Conservation (phyloP, 1,140 invertebrate species). For the Drosophila carrolli region DNA sequence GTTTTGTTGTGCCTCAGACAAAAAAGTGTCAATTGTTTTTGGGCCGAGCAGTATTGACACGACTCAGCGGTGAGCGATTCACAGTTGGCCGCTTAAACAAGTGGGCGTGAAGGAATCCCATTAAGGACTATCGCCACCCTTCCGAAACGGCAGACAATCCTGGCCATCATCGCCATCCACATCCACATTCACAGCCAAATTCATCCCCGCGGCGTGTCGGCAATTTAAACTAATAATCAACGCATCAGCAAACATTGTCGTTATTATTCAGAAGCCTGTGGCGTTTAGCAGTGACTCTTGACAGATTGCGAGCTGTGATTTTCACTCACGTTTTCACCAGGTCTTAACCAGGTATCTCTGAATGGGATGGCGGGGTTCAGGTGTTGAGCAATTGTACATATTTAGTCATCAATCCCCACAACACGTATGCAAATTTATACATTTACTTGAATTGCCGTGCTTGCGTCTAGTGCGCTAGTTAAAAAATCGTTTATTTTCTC, state of each 20-base stretch:
- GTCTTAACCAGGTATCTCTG: neutral
- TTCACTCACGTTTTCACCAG: conserved; percentile 3
- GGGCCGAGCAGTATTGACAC: conserved; percentile 50
- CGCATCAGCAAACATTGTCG: conserved; percentile 84
- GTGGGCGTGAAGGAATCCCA: conserved; percentile 83
- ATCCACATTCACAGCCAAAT: neutral
- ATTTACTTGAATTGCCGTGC: neutral
- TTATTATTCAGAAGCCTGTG: conserved; percentile 74
- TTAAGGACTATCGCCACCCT: conserved; percentile 56
- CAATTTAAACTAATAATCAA: conserved; percentile 84
- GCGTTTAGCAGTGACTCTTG: conserved; percentile 54
- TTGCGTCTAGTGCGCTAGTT: conserved; percentile 36
- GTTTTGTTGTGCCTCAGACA: conserved; percentile 45
- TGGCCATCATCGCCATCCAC: conserved; percentile 10
- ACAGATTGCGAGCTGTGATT: conserved; percentile 57
- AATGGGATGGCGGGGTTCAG: neutral
- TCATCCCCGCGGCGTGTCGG: conserved; percentile 54
- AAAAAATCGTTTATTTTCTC: conserved; percentile 76
- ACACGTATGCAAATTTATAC: neutral
- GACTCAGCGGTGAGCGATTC: conserved; percentile 63
- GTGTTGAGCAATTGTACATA: conserved; percentile 25
- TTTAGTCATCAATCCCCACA: conserved; percentile 47
- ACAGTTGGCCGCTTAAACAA: conserved; percentile 80
- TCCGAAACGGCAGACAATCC: conserved; percentile 25
- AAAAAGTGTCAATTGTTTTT: conserved; percentile 72